Conservation (phyloP, 1,140 invertebrate genomes). For the Listronotus oregonensis region DNA sequence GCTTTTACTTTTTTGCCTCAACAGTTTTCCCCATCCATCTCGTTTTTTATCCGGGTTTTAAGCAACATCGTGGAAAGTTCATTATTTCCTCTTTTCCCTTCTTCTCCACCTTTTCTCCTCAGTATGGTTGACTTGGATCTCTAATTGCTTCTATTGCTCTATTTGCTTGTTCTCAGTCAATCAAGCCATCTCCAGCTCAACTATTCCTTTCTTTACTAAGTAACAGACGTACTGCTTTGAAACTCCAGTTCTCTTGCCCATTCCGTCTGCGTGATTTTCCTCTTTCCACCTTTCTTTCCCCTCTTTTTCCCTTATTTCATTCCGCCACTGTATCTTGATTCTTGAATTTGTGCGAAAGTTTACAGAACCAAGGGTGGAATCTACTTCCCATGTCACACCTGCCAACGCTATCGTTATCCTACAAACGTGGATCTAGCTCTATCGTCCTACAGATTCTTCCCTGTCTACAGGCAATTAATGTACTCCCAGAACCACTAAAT, state of each 20-base stretch:
- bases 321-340: not conserved
- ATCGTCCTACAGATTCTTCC: too few relatives aligned
- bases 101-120: not conserved
- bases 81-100: not conserved
- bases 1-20: not conserved
- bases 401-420: too few relatives aligned
- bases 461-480: too few relatives aligned
- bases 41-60: not conserved
- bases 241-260: not conserved
- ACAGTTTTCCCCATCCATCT: not conserved
- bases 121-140: not conserved
- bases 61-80: not conserved
- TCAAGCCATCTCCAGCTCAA: not conserved
- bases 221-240: not conserved
- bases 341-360: not conserved
- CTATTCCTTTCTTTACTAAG: not conserved
- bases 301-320: not conserved
- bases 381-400: not conserved
- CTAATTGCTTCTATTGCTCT: not conserved
- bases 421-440: too few relatives aligned
- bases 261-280: constrained; percentile 1
- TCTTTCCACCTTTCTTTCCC: not conserved
- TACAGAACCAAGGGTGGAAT: not conserved
- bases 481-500: too few relatives aligned
- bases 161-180: not conserved